Evolutionary conservation across 2,797 vertebrate species (phyloP).

Genomic region (Enteromius argenteus): DNA sequence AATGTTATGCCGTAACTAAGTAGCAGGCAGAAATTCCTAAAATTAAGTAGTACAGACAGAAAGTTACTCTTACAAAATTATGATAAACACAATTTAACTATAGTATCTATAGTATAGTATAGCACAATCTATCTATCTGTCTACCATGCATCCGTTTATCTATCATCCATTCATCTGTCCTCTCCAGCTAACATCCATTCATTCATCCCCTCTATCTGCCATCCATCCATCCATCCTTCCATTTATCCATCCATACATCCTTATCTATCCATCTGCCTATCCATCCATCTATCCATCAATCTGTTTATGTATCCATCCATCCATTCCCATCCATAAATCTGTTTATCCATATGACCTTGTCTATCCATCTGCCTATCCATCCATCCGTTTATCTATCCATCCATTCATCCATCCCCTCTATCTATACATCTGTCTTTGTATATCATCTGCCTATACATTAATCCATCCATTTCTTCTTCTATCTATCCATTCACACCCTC

Average conservation of each 20-base stretch:
- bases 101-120: neutral
- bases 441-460: neutral
- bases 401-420: neutral
- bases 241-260: neutral
- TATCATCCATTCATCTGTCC: neutral
- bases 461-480: neutral
- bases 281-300: neutral
- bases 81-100: neutral
- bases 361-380: neutral
- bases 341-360: neutral
- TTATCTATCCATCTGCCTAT: neutral
- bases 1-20: conserved; percentile 45
- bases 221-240: neutral
- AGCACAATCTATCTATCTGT: neutral
- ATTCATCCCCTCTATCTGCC: neutral
- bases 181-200: too few relatives aligned
- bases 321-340: neutral
- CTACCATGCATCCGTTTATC: neutral
- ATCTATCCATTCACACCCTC: neutral
- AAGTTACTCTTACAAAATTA: neutral
- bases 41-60: neutral
- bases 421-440: neutral
- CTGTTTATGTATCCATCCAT: neutral
- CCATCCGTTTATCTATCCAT: neutral
- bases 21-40: neutral